phyloP scores from a whole-genome alignment of 2,797 vertebrate species.

The Anisognathus igniventris region DNA sequence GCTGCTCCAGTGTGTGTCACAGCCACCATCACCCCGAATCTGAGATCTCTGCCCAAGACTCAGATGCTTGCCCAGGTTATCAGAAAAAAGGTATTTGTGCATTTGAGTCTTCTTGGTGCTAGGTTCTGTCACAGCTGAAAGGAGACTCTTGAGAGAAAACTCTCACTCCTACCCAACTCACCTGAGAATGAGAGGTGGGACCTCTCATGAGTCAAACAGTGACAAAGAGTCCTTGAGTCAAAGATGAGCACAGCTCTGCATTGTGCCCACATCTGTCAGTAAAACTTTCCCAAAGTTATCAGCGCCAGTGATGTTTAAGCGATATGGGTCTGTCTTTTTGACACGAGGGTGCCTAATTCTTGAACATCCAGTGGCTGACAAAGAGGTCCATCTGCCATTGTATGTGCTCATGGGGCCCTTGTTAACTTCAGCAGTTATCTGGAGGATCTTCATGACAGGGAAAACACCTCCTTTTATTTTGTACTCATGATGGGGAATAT shows the following conservation, averaged over 20 bases:
- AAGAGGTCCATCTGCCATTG: not conserved
- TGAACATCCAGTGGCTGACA: not conserved
- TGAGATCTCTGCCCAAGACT: not conserved
- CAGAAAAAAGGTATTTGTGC: not conserved
- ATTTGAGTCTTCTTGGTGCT: not conserved
- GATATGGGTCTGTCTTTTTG: not conserved
- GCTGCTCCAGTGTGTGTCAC: not conserved
- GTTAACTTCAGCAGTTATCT: not conserved
- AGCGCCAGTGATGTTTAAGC: not conserved
- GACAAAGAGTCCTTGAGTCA: not conserved
- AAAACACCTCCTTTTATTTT: not conserved
- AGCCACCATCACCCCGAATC: not conserved
- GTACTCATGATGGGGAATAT: not conserved
- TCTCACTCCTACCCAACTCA: not conserved
- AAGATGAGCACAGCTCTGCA: not conserved
- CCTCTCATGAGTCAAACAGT: not conserved
- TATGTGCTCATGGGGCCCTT: accelerated
- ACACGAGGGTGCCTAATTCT: not conserved
- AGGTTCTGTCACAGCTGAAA: not conserved
- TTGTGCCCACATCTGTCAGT: not conserved
- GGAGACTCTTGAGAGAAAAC: not conserved
- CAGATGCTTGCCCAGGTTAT: not conserved
- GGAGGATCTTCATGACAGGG: not conserved
- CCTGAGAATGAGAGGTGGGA: not conserved
- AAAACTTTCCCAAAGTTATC: not conserved